A percentile compares a stretch with the other conserved stretches of the same genome.
Evolutionary conservation across 2,113 vertebrate genomes (phyloP).

Genomic region (Daboia siamensis): DNA sequence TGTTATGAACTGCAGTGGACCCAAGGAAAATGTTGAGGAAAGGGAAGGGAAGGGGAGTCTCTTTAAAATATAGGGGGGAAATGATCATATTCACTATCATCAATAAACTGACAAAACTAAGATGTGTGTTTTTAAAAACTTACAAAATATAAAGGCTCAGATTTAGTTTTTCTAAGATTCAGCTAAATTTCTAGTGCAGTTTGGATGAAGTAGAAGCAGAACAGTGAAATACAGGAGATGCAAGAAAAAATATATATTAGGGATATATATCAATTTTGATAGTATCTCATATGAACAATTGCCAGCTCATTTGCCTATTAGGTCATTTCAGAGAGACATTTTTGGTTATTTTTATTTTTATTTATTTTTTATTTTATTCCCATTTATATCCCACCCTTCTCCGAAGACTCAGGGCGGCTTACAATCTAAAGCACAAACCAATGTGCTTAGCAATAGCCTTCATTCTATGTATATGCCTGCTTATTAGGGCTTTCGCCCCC

Average conservation of each 20-base stretch:
- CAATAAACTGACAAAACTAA: neutral
- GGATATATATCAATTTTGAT: neutral
- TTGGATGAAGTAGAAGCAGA: neutral
- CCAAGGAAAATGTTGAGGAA: neutral
- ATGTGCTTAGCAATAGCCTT: too few relatives aligned
- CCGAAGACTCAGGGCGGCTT: too few relatives aligned
- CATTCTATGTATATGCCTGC: too few relatives aligned
- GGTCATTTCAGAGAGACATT: neutral
- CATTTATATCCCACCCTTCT: too few relatives aligned
- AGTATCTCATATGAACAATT: neutral
- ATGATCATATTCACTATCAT: neutral
- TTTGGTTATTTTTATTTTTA: too few relatives aligned
- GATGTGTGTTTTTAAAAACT: neutral
- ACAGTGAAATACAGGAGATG: neutral
- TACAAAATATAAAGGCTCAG: neutral
- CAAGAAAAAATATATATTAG: neutral
- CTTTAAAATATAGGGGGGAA: neutral
- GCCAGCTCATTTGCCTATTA: neutral
- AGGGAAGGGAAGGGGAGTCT: neutral
- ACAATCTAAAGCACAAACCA: too few relatives aligned
- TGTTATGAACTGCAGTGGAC: neutral
- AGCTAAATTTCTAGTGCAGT: neutral
- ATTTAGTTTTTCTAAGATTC: neutral
- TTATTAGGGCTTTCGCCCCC: too few relatives aligned
- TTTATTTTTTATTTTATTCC: too few relatives aligned